Base-by-base conservation (phyloP, 2,113 vertebrate genomes). In the Salvelinus alpinus region DNA sequence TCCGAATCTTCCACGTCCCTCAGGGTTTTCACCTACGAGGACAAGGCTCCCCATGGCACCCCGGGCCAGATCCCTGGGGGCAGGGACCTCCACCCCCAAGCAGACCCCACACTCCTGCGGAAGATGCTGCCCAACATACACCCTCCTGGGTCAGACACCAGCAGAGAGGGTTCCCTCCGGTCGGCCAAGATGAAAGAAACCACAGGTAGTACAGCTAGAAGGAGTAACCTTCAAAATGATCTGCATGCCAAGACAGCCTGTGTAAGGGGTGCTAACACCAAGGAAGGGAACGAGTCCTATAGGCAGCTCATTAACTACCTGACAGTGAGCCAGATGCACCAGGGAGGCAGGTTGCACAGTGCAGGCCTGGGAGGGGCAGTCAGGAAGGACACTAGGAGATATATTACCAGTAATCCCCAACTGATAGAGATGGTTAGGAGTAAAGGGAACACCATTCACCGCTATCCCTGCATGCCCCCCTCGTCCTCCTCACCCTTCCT, bases 111-210 rank as follows among this genome's bases (percentile, higher is more conserved):
- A 76, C 94, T 96, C 80, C 95, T 96, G 11, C 92, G 95, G 81
- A 94, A 96, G 94, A 94, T 94, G 9, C 92, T 96, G 80, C 96
- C 96, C 78, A 94, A 92, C 18, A 93, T 95, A 86, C 95, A 97
- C 87, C 82, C 87, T 6, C 91, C 95, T 54, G 95, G 94, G 78
- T 87, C 94, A 16, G 96, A 97, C 59, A 91, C 93, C 77, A 93
- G 91, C 71, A 93, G 95, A 87, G 95, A 95, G 59, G 94, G 94
- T 82, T 90, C 94, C 90, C 87, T 95, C 90, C 90, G 95, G 90
- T 81, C 94, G 88, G 93, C 95, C 77, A 98, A 97, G 91, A 96
- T 96, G 89, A 98, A 97, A 93, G 97, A 98, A 93, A 95, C 94
- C 79, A 94, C 96, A 96, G 95, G 95, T 94, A 93, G 95, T 94